Percentiles rank a stretch among this genome's conserved stretches.
Conservation (phyloP, 2,113 vertebrate species). For the Petaurus breviceps region DNA sequence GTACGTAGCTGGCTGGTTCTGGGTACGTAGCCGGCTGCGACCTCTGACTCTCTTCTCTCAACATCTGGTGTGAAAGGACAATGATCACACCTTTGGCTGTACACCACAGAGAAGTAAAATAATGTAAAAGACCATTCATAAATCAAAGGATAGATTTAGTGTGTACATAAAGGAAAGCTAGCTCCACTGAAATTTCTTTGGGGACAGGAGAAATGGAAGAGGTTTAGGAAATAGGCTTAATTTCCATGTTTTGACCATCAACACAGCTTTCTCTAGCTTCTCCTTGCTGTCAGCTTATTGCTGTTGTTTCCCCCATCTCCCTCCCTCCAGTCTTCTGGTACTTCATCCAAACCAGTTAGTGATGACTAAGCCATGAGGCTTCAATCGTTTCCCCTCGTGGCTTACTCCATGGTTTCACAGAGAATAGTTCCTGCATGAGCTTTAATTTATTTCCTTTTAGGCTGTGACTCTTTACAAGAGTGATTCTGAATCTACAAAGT, state of each 20-base stretch:
- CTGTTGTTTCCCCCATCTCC: not conserved
- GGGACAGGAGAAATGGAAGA: not conserved
- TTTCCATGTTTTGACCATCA: not conserved
- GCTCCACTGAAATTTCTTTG: not conserved
- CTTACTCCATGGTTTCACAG: not conserved
- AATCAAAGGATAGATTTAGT: not conserved
- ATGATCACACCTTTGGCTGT: not conserved
- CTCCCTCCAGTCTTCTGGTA: not conserved
- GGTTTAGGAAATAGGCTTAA: not conserved
- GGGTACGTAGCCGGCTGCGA: not conserved
- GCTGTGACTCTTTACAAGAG: not conserved
- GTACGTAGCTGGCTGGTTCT: no score
- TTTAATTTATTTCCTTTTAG: constrained; percentile 35
- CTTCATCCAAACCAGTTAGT: not conserved
- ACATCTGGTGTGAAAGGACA: not conserved
- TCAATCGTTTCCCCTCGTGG: constrained; percentile 8
- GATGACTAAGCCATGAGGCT: not conserved
- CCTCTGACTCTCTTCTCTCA: not conserved
- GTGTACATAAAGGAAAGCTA: not conserved
- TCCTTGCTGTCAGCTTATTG: not conserved
- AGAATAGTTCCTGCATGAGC: not conserved
- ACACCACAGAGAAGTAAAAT: not conserved
- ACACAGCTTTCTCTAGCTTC: not conserved
- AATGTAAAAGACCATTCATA: not conserved
- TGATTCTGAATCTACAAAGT: not conserved